phyloP scores from a whole-genome alignment of 2,797 vertebrate species.

The Cyprinella venusta region DNA sequence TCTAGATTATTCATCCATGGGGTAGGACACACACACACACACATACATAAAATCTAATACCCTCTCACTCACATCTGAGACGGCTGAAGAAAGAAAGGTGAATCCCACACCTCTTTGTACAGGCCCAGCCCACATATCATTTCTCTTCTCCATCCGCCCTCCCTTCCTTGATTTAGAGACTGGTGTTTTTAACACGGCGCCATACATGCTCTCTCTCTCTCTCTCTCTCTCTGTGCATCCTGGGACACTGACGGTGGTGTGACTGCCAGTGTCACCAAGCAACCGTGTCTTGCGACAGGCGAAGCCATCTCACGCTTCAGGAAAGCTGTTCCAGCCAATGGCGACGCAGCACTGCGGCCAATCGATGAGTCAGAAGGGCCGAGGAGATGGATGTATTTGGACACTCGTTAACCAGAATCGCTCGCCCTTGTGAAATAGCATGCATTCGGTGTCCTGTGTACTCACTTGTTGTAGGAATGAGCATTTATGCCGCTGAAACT shows the following conservation, averaged over 20 bases:
- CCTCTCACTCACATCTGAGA: slow-evolving; percentile 53
- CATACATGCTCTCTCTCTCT: slow-evolving; percentile 11
- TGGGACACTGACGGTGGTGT: slow-evolving; percentile 52
- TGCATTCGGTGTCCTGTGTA: slow-evolving; percentile 10
- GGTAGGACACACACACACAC: slow-evolving; percentile 60
- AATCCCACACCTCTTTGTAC: slow-evolving; percentile 51
- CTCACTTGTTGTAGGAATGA: slow-evolving; percentile 11
- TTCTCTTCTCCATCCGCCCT: slow-evolving; percentile 47
- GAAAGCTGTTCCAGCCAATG: slow-evolving; percentile 54
- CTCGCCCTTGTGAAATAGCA: slow-evolving; percentile 31
- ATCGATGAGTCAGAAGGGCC: slow-evolving; percentile 47
- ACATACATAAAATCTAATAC: slow-evolving; percentile 48
- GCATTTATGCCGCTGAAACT: neutral
- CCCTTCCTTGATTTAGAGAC: slow-evolving; percentile 63
- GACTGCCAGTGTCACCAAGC: slow-evolving; percentile 66
- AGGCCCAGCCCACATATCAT: slow-evolving; percentile 53
- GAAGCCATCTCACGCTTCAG: slow-evolving; percentile 56
- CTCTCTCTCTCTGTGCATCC: slow-evolving; percentile 53
- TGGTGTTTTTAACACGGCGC: slow-evolving; percentile 49
- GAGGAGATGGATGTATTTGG: slow-evolving; percentile 49
- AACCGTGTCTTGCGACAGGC: slow-evolving; percentile 60
- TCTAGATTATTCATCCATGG: slow-evolving; percentile 64
- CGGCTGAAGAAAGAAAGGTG: slow-evolving; percentile 54
- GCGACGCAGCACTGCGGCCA: slow-evolving; percentile 34
- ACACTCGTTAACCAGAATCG: slow-evolving; percentile 57